These are phyloP conservation scores for Telenomus remus DNA, from an alignment of 1,140 invertebrate genomes.

Conservation along the genomic window DNA sequence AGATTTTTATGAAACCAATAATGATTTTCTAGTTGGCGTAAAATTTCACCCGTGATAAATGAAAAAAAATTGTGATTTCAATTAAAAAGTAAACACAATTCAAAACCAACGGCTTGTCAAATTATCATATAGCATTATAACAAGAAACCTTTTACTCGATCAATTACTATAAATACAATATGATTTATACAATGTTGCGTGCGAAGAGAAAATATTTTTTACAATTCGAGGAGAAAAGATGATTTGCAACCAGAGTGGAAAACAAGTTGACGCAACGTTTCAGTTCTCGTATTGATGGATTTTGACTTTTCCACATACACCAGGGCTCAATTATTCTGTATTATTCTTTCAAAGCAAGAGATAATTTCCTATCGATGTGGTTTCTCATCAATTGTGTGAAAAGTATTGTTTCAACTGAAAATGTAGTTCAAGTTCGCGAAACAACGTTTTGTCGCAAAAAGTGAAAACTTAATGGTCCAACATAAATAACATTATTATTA, in stretches of 20 bases:
- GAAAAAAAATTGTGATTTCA: conserved; percentile 14
- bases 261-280: conserved; percentile 30
- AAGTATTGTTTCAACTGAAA: no score
- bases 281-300: conserved; percentile 13
- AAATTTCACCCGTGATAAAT: conserved; percentile 19
- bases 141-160: conserved; percentile 46
- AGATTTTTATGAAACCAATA: background rate
- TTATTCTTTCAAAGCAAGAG: no score
- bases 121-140: conserved; percentile 30
- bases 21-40: background rate
- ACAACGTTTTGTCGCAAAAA: no score
- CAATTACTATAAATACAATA: conserved; percentile 44
- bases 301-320: background rate
- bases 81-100: conserved; percentile 24
- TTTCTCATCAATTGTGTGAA: no score
- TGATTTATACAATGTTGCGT: conserved; percentile 46
- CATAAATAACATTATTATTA: no score
- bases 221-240: conserved; percentile 48
- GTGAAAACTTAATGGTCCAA: no score
- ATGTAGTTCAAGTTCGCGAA: no score
- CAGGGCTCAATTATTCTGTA: no score
- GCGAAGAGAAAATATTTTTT: conserved; percentile 50
- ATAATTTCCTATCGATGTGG: no score
- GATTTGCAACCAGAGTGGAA: conserved; percentile 47
- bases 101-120: conserved; percentile 19